Evolutionary conservation across 2,888 invertebrate genomes (phyloP).

Genomic region (Troides oblongomaculatus): DNA sequence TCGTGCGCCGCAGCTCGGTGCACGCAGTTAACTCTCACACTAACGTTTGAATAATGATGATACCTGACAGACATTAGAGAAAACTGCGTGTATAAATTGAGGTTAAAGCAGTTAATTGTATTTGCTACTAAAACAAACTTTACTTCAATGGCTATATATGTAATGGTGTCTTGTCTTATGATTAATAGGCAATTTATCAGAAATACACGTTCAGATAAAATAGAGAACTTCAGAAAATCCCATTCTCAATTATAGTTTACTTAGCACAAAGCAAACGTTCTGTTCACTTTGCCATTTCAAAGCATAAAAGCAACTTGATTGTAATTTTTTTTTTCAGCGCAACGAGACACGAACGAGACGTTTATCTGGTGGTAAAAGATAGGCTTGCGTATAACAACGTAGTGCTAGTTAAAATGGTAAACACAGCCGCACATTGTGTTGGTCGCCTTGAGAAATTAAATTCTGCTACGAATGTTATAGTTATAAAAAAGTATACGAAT

Average conservation of each 20-base stretch:
- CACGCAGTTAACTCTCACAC: conserved; percentile 31
- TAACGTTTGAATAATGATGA: background rate
- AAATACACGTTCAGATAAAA: background rate
- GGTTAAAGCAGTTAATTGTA: conserved; percentile 1
- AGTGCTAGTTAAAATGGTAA: no score
- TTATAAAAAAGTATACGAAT: background rate
- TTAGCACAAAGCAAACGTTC: no score
- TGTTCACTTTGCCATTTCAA: no score
- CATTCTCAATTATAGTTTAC: no score
- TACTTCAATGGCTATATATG: background rate
- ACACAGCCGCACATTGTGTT: no score
- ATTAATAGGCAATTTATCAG: background rate
- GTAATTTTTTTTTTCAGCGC: no score
- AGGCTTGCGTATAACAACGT: no score
- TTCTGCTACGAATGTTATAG: background rate
- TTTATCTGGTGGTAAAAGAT: no score
- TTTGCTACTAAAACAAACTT: background rate
- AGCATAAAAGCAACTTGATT: no score
- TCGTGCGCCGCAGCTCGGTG: conserved; percentile 32
- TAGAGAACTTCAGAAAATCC: no score
- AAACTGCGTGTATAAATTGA: background rate
- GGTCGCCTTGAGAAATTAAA: no score
- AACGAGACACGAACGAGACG: no score
- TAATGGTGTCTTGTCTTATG: background rate
- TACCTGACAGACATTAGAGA: background rate